Conservation (phyloP, 2,113 vertebrate genomes). For the Poeciliopsis prolifica region DNA sequence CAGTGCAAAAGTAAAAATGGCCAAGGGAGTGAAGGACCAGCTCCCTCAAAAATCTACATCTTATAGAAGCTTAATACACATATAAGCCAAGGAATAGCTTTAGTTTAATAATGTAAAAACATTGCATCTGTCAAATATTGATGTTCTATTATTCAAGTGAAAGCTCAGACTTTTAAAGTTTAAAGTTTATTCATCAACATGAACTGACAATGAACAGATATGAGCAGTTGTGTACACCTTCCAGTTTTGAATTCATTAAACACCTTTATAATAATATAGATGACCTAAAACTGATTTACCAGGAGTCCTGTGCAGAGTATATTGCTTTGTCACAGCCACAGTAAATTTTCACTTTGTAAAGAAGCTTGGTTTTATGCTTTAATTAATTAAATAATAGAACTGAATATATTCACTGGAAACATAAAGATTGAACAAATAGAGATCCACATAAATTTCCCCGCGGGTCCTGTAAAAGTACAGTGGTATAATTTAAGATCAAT, state of each 20-base stretch:
- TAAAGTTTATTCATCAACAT: not conserved
- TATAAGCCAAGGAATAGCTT: too few relatives aligned
- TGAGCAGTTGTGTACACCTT: too few relatives aligned
- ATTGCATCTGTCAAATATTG: not conserved
- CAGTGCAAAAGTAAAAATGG: too few relatives aligned
- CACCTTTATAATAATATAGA: too few relatives aligned
- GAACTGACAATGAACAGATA: too few relatives aligned
- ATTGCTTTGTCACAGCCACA: too few relatives aligned
- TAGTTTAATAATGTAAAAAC: not conserved
- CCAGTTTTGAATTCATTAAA: too few relatives aligned
- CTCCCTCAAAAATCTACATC: too few relatives aligned
- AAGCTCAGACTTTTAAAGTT: not conserved
- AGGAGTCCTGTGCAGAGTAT: too few relatives aligned
- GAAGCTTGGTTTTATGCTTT: not conserved
- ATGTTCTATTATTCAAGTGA: not conserved
- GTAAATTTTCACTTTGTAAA: not conserved
- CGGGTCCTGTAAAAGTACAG: slow-evolving; percentile 45
- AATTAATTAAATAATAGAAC: not conserved
- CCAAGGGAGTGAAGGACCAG: too few relatives aligned
- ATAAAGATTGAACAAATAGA: slow-evolving; percentile 33
- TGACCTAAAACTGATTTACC: too few relatives aligned
- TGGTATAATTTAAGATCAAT: slow-evolving; percentile 28
- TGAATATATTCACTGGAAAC: slow-evolving; percentile 1
- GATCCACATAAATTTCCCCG: slow-evolving; percentile 13
- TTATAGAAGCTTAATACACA: too few relatives aligned